Percentiles rank a stretch among this genome's conserved stretches.
phyloP scores from a whole-genome alignment of 1,140 invertebrate species.

The Tribolium madens region DNA sequence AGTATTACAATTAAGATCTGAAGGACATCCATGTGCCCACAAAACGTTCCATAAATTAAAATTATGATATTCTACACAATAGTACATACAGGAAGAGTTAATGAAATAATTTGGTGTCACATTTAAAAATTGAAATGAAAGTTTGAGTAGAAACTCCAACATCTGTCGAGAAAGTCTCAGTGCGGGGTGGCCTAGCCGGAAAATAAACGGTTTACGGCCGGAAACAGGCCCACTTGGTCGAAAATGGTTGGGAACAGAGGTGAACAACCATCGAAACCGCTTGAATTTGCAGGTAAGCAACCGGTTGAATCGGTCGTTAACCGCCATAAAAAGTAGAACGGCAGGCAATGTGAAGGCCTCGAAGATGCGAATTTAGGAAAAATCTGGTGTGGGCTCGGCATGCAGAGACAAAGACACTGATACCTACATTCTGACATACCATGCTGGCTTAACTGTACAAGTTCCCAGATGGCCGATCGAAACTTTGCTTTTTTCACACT shows the following conservation, averaged over 20 bases:
- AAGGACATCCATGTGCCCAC: background rate
- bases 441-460: constrained; percentile 57
- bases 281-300: constrained; percentile 29
- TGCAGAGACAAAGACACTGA: background rate
- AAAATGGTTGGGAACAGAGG: background rate
- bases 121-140: background rate
- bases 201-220: no score
- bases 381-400: background rate
- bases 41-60: background rate
- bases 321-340: constrained; percentile 33
- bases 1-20: background rate
- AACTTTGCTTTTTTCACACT: constrained; percentile 51
- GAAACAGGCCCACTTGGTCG: no score
- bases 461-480: constrained; percentile 53
- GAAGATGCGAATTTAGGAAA: background rate
- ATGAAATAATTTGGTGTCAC: background rate
- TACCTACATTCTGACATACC: constrained; percentile 62
- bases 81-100: constrained; percentile 14
- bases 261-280: constrained; percentile 25
- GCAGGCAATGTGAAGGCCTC: constrained; percentile 19
- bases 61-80: background rate
- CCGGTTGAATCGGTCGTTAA: constrained; percentile 30
- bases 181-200: no score
- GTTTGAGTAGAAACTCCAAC: background rate
- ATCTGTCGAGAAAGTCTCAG: no score